A percentile compares a stretch with the other conserved stretches of the same genome.
Evolutionary conservation across 2,797 vertebrate species (phyloP).

Genomic region (Erethizon dorsatum): DNA sequence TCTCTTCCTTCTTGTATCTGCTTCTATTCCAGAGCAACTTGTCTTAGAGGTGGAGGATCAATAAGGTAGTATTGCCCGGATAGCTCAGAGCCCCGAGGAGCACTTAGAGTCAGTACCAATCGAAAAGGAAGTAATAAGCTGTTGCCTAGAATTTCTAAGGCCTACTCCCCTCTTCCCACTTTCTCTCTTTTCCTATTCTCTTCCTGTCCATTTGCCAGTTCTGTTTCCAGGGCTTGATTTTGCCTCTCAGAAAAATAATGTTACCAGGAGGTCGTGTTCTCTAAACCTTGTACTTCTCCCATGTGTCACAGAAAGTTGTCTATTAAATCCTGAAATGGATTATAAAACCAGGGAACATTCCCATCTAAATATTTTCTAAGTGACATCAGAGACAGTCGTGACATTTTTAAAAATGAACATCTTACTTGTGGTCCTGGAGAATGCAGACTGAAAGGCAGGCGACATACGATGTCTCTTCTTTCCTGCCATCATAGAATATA

Average conservation of each 20-base stretch:
- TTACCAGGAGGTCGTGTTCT: slow-evolving; percentile 32
- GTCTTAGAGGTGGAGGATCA: neutral
- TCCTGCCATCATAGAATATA: slow-evolving; percentile 91
- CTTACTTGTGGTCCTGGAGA: slow-evolving; percentile 87
- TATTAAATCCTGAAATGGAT: slow-evolving; percentile 28
- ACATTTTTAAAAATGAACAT: slow-evolving; percentile 40
- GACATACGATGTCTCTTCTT: slow-evolving; percentile 82
- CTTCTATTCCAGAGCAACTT: neutral
- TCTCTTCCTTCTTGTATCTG: neutral
- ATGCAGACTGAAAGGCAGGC: neutral
- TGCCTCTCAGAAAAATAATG: slow-evolving; percentile 2
- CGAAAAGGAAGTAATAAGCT: neutral
- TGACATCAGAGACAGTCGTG: neutral
- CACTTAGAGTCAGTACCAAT: neutral
- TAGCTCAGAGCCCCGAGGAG: neutral
- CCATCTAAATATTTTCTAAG: slow-evolving; percentile 6
- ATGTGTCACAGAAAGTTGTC: slow-evolving; percentile 81
- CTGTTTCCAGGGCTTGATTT: slow-evolving; percentile 87
- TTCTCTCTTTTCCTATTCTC: slow-evolving; percentile 78
- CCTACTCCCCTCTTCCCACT: slow-evolving; percentile 75
- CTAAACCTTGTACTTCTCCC: slow-evolving; percentile 84
- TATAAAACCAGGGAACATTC: neutral
- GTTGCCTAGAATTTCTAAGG: neutral
- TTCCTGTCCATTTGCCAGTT: slow-evolving; percentile 88
- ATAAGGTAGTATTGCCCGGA: neutral